Evolutionary conservation across 2,113 vertebrate genomes (phyloP).

Genomic region (Phylloscopus whistleri): DNA sequence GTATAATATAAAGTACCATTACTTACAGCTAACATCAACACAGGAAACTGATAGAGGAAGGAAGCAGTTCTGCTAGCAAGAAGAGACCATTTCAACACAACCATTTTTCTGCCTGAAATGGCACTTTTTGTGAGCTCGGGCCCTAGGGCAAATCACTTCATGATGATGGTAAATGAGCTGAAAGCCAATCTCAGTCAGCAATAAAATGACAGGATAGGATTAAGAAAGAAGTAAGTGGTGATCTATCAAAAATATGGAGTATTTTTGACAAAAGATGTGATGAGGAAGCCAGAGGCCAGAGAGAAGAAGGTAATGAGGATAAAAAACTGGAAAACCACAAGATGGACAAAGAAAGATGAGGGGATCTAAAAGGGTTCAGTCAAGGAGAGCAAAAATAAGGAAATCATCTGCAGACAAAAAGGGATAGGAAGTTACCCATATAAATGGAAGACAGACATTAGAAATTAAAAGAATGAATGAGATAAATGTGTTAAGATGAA

Average conservation of each 20-base stretch:
- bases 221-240: conserved; percentile 28
- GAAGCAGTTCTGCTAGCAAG: neutral
- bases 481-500: neutral
- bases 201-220: conserved; percentile 31
- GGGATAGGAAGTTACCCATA: neutral
- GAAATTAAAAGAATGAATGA: neutral
- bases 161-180: conserved; percentile 22
- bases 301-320: conserved; percentile 5
- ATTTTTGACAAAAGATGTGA: conserved; percentile 33
- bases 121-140: neutral
- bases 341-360: neutral
- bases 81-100: neutral
- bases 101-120: conserved; percentile 5
- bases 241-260: conserved; percentile 37
- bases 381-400: neutral
- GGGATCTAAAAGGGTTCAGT: neutral
- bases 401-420: neutral
- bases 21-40: neutral
- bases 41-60: neutral
- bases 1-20: neutral
- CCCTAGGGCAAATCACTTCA: conserved; percentile 29
- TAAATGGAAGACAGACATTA: neutral
- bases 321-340: neutral
- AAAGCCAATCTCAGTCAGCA: conserved; percentile 34
- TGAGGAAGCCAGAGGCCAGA: neutral